Conservation (phyloP, 2,113 vertebrate species). For the Zapus hudsonius region DNA sequence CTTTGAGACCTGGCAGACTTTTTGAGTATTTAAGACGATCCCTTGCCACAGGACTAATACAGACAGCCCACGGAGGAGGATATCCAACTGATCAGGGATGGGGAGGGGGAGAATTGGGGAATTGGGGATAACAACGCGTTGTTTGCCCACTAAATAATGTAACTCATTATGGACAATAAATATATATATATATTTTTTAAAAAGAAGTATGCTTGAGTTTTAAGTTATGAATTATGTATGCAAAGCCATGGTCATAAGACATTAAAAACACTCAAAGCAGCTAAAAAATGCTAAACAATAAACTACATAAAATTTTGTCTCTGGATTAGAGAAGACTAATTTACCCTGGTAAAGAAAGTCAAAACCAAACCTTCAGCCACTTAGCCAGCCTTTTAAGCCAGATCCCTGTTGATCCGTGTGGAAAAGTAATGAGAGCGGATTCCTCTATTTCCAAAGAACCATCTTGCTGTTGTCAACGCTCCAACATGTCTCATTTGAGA, state of each 20-base stretch:
- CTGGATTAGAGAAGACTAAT: conserved; percentile 40
- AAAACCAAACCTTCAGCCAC: conserved; percentile 57
- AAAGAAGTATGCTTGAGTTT: too few relatives aligned
- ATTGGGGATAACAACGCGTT: too few relatives aligned
- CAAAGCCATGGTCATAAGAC: too few relatives aligned
- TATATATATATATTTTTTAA: too few relatives aligned
- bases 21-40: neutral
- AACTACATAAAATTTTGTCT: conserved; percentile 42
- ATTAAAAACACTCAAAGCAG: too few relatives aligned
- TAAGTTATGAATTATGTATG: too few relatives aligned
- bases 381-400: conserved; percentile 30
- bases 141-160: too few relatives aligned
- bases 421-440: conserved; percentile 65
- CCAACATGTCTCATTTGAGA: conserved; percentile 72
- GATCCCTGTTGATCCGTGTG: conserved; percentile 33
- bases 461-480: conserved; percentile 59
- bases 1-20: neutral
- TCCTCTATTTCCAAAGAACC: conserved; percentile 39
- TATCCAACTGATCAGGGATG: too few relatives aligned
- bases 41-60: too few relatives aligned
- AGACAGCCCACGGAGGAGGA: too few relatives aligned
- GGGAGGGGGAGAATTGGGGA: too few relatives aligned
- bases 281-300: neutral
- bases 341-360: conserved; percentile 36
- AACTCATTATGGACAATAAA: too few relatives aligned